These are phyloP conservation scores for Novumbra hubbsi DNA, from an alignment of 2,797 vertebrate genomes.

Conservation along the genomic window DNA sequence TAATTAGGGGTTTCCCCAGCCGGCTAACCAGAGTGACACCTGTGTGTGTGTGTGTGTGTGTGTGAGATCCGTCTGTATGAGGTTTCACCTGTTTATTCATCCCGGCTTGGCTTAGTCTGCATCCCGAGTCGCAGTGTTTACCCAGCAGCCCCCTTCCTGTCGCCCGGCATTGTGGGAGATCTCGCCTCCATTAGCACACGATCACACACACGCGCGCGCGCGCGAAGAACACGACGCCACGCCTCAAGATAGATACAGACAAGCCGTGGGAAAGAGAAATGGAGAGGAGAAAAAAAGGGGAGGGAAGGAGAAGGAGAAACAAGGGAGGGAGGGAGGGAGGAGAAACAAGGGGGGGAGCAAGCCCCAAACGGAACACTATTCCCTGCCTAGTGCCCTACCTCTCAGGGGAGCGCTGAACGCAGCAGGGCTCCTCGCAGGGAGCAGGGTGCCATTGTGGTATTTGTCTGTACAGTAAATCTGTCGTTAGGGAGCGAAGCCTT, in stretches of 20 bases:
- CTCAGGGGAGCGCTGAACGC: not conserved
- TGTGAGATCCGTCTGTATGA: conserved; percentile 27
- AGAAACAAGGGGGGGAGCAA: conserved; percentile 1
- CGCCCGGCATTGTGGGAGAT: conserved; percentile 35
- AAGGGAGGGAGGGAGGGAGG: conserved; percentile 2
- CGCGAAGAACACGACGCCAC: not conserved
- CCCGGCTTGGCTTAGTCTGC: conserved; percentile 39
- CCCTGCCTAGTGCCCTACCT: no score
- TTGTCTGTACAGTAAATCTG: conserved; percentile 72
- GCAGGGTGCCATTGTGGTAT: conserved; percentile 42
- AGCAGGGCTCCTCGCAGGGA: conserved; percentile 25
- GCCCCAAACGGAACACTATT: no score
- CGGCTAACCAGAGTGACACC: conserved; percentile 38
- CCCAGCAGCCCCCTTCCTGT: conserved; percentile 66
- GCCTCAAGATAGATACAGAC: conserved; percentile 34
- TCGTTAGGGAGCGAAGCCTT: conserved; percentile 62
- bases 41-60: no score
- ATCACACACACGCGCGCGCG: conserved; percentile 20
- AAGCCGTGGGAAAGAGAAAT: not conserved
- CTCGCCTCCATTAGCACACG: conserved; percentile 39
- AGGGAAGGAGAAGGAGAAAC: conserved; percentile 38
- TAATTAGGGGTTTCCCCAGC: conserved; percentile 65
- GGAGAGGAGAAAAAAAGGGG: conserved; percentile 22
- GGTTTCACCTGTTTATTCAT: conserved; percentile 51
- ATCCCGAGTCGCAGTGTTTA: conserved; percentile 71